Base-by-base conservation (phyloP, 2,888 invertebrate genomes). In the Orthonychiurus folsomi region DNA sequence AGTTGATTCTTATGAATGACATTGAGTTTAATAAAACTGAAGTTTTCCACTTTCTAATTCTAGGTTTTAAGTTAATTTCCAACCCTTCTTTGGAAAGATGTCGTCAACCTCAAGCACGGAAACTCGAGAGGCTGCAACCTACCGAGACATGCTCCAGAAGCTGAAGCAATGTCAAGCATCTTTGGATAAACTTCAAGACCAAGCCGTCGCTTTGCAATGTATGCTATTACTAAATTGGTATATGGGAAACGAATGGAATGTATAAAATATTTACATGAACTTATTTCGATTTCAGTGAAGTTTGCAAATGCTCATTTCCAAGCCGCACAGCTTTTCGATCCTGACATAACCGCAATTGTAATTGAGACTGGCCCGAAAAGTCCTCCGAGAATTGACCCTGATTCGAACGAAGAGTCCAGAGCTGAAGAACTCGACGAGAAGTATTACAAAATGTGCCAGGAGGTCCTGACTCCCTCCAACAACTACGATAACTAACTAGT, bases 371-470 rank as follows among this genome's bases (percentile, higher is more conserved):
- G 15, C 37, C 9, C 5, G 15, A 37, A 52, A 23, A 20, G 9
- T 52, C 21, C 9, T 21, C 21, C 52, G 52, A 52, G 9, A 12
- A 12, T n/a, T 5, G 5, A 9, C 20, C 21, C 52, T 3, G 21
- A 9, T 3, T 12, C 20, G 9, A 9, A 52, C 12, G 52, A 52
- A 52, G 52, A 52, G 20, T 20, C 52, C 5, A 21, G 9, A 20
- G 52, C 52, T 52, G 9, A 52, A 52, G 52, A 52, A 52, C 5
- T 52, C 52, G 24, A 52, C n/a, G 5, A 52, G 52, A 20, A 52
- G 5, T 52, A 52, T 23, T 9, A 5, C 3, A 20, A 52, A n/a
- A 52, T 52, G 52, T 5, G 3, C 52, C 9, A 52, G 20, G 52
- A 52, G 9, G 37, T 37, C 15, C 15, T n/a, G n/a, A n/a, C n/a